Conservation (phyloP, 2,797 vertebrate species). For the Ispidina lecontei region DNA sequence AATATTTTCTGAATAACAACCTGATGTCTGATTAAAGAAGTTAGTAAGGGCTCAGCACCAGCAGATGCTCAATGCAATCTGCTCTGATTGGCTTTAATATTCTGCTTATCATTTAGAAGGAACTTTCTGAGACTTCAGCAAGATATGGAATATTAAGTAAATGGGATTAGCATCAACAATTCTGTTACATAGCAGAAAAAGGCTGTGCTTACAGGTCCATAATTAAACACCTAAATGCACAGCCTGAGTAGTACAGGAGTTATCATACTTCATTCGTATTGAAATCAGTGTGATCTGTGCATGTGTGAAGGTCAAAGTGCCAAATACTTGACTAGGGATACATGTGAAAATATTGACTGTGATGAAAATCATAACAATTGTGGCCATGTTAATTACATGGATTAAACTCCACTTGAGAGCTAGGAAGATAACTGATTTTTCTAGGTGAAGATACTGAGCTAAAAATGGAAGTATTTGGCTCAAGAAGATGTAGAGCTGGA, state of each 20-base stretch:
- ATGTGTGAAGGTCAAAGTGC: not conserved
- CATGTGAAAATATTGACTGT: not conserved
- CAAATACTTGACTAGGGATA: not conserved
- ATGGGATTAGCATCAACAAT: not conserved
- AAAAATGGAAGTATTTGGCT: not conserved
- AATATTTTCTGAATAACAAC: not conserved
- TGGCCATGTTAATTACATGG: not conserved
- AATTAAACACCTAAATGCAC: not conserved
- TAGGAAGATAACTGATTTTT: not conserved
- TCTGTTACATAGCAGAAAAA: not conserved
- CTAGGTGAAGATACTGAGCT: not conserved
- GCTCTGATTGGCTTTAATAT: not conserved
- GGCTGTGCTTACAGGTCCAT: not conserved
- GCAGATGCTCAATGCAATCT: not conserved
- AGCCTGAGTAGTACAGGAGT: not conserved
- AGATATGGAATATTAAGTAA: not conserved
- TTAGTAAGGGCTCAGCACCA: not conserved
- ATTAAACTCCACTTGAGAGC: not conserved
- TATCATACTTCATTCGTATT: not conserved
- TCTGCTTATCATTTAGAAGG: conserved; percentile 13
- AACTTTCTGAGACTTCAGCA: not conserved
- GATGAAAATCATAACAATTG: not conserved
- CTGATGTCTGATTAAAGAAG: not conserved
- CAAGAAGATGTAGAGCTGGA: not conserved
- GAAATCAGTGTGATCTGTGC: not conserved